Evolutionary conservation across 2,797 vertebrate genomes (phyloP).

Genomic region (Dendrocincla tyrannina): DNA sequence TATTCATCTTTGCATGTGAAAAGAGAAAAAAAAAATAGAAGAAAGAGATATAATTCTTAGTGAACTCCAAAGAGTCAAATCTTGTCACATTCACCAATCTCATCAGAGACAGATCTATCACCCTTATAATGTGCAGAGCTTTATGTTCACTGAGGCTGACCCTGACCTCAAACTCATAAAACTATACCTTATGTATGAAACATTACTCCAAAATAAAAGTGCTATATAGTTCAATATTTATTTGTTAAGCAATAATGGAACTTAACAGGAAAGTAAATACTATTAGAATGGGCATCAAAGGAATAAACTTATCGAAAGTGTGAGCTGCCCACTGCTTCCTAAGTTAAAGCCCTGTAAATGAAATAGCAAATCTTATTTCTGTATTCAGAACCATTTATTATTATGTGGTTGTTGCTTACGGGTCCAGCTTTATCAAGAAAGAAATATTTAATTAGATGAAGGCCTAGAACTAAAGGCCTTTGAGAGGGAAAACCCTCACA

Average conservation of each 20-base stretch:
- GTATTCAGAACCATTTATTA: background rate
- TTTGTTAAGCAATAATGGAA: background rate
- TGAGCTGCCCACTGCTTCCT: background rate
- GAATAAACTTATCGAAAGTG: background rate
- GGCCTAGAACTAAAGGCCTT: background rate
- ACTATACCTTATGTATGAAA: background rate
- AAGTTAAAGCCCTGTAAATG: background rate
- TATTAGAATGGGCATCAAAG: background rate
- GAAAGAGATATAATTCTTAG: background rate
- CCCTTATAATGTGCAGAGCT: constrained; percentile 65
- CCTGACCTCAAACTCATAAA: constrained; percentile 46
- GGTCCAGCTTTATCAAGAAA: background rate
- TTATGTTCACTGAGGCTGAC: background rate
- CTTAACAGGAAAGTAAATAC: background rate
- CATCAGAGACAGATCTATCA: constrained; percentile 56
- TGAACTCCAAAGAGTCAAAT: background rate
- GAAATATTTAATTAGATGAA: background rate
- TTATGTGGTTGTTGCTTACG: background rate
- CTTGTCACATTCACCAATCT: background rate
- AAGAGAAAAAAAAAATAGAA: background rate
- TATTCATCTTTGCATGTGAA: background rate
- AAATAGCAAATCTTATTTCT: background rate
- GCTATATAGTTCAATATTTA: background rate
- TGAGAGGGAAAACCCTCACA: background rate
- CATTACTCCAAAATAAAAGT: background rate